These are phyloP conservation scores for Erpornis zantholeuca DNA, from an alignment of 2,113 vertebrate genomes.

Conservation along the genomic window DNA sequence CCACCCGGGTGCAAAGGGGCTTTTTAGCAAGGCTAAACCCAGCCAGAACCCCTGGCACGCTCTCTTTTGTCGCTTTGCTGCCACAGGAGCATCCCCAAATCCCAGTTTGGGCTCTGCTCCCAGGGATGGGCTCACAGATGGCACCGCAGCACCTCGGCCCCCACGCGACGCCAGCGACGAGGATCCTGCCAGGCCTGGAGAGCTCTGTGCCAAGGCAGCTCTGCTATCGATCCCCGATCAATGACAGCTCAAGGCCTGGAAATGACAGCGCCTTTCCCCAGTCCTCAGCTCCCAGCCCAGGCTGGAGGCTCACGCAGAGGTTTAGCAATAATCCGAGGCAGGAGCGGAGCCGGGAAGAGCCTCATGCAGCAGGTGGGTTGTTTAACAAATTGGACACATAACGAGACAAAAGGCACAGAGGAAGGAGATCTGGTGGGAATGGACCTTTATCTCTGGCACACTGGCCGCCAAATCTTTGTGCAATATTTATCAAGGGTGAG, in stretches of 20 bases:
- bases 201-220: neutral
- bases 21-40: neutral
- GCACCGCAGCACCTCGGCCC: neutral
- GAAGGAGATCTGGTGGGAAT: neutral
- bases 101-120: neutral
- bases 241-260: conserved; percentile 41
- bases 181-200: neutral
- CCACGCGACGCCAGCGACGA: rapidly evolving
- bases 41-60: neutral
- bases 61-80: neutral
- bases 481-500: conserved; percentile 40
- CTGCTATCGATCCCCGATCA: conserved; percentile 17
- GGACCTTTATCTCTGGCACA: conserved; percentile 23
- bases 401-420: neutral
- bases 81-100: neutral
- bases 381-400: neutral
- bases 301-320: neutral
- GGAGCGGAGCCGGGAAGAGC: neutral
- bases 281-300: neutral
- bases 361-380: neutral
- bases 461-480: conserved; percentile 39
- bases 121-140: rapidly evolving
- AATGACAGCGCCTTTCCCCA: neutral
- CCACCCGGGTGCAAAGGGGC: rapidly evolving
- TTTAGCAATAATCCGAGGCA: neutral